Conservation (phyloP, 2,888 invertebrate genomes). For the Standfussiana lucernea region DNA sequence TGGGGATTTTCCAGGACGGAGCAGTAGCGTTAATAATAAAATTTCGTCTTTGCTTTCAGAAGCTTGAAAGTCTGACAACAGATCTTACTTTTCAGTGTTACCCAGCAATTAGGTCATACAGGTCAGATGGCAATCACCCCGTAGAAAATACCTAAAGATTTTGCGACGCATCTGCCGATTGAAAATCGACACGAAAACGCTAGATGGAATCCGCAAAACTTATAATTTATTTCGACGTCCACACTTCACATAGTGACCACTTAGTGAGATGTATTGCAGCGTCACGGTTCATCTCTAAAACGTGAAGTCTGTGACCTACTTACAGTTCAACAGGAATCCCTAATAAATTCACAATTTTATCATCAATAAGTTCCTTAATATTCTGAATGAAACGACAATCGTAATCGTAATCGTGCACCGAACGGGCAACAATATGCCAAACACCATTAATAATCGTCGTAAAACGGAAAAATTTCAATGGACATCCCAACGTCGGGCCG, state of each 20-base stretch:
- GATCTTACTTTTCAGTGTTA: neutral
- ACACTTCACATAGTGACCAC: conserved; percentile 10
- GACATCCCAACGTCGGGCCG: conserved; percentile 82
- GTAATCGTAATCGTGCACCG: conserved; percentile 70
- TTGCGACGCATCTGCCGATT: neutral
- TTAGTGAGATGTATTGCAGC: conserved; percentile 2
- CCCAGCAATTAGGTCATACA: neutral
- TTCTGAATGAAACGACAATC: conserved; percentile 59
- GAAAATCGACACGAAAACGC: neutral
- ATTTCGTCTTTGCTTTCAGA: neutral
- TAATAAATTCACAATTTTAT: conserved; percentile 45
- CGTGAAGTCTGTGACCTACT: conserved; percentile 55
- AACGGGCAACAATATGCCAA: conserved; percentile 74
- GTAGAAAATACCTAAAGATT: neutral
- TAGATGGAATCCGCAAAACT: neutral
- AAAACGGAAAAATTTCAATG: conserved; percentile 85
- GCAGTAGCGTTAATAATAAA: neutral
- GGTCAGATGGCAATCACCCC: neutral
- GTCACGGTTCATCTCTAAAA: conserved; percentile 24
- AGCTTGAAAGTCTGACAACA: neutral
- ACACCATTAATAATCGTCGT: conserved; percentile 81
- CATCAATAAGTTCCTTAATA: conserved; percentile 46
- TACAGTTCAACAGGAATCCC: conserved; percentile 44
- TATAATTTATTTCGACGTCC: conserved; percentile 13
- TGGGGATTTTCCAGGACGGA: neutral